Percentiles rank a stretch among this genome's conserved stretches.
phyloP scores from a whole-genome alignment of 2,888 invertebrate species.

The Trissolcus japonicus region DNA sequence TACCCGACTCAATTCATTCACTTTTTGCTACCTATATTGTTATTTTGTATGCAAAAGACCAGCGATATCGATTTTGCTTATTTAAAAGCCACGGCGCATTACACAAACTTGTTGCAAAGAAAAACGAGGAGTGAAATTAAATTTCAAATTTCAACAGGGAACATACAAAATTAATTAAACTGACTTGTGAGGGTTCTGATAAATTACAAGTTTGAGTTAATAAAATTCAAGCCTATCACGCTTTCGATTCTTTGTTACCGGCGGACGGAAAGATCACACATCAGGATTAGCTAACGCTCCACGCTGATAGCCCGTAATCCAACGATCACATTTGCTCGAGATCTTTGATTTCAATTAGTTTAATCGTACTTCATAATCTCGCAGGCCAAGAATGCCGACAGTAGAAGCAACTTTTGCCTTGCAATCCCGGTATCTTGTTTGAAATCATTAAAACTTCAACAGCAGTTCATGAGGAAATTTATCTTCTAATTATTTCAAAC shows the following conservation, averaged over 20 bases:
- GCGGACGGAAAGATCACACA: slow-evolving; percentile 30
- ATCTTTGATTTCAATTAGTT: slow-evolving; percentile 56
- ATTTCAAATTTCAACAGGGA: too few relatives aligned
- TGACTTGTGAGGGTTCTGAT: slow-evolving; percentile 37
- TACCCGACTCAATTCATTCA: slow-evolving; percentile 32
- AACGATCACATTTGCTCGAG: slow-evolving; percentile 45
- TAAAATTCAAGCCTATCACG: slow-evolving; percentile 22
- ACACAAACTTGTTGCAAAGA: too few relatives aligned
- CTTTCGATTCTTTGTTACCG: slow-evolving; percentile 25
- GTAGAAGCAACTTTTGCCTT: slow-evolving; percentile 40
- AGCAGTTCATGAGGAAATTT: slow-evolving; percentile 52
- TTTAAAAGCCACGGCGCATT: background rate
- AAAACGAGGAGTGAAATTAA: too few relatives aligned
- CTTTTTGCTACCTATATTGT: slow-evolving; percentile 22
- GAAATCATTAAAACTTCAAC: slow-evolving; percentile 54
- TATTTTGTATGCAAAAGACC: slow-evolving; percentile 33
- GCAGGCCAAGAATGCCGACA: slow-evolving; percentile 30
- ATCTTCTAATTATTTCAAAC: slow-evolving; percentile 47
- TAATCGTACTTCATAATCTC: slow-evolving; percentile 53
- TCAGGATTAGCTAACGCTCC: slow-evolving; percentile 28
- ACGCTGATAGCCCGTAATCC: slow-evolving; percentile 43
- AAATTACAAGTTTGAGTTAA: slow-evolving; percentile 26
- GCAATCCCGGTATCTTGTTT: slow-evolving; percentile 42
- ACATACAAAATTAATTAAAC: slow-evolving; percentile 35
- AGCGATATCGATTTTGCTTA: slow-evolving; percentile 12